These are phyloP conservation scores for Trachelus iudaicus DNA, from an alignment of 2,888 invertebrate genomes.

Conservation along the genomic window DNA sequence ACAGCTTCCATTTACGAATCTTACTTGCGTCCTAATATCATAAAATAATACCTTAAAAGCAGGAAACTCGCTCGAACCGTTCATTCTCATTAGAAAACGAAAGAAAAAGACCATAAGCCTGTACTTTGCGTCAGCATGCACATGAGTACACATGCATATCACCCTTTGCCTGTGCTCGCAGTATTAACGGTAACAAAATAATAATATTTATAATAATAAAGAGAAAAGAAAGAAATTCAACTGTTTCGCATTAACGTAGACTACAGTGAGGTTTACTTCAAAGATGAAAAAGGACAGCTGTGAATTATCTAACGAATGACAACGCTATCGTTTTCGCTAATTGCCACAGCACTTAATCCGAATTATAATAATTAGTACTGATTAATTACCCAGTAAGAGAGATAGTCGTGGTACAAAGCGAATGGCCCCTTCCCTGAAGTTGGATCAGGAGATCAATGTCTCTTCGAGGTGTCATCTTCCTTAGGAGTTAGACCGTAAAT, in stretches of 20 bases:
- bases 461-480: background rate
- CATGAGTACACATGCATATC: background rate
- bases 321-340: background rate
- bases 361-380: background rate
- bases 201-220: background rate
- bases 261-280: background rate
- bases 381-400: background rate
- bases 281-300: background rate
- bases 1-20: background rate
- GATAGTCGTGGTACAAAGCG: background rate
- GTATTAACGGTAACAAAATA: background rate
- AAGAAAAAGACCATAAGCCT: background rate
- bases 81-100: background rate
- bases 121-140: background rate
- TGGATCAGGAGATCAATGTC: background rate
- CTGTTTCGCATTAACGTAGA: background rate
- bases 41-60: slow-evolving; percentile 4
- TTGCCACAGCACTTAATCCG: background rate
- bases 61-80: background rate
- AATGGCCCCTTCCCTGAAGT: background rate
- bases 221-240: background rate
- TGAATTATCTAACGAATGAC: background rate
- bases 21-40: background rate
- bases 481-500: background rate
- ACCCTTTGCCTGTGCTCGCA: background rate